Conservation (phyloP, 2,888 invertebrate species). For the Branchellion lobata region DNA sequence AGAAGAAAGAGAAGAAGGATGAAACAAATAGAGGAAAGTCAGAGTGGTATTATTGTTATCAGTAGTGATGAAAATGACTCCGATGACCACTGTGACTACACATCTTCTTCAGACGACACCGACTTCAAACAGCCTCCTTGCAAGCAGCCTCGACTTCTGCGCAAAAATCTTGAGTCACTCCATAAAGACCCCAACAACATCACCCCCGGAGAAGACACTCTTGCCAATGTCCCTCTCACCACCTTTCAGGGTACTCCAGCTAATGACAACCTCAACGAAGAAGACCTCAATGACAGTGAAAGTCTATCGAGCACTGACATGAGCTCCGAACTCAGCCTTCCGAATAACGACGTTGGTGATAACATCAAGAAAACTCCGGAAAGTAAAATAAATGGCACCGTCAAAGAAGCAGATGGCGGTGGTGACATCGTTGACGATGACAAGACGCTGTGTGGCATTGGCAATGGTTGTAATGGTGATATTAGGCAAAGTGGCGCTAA, state of each 20-base stretch:
- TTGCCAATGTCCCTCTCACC: no score
- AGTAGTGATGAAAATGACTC: slow-evolving; percentile 19
- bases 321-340: background rate
- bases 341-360: background rate
- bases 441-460: no score
- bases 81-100: background rate
- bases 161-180: background rate
- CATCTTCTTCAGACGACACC: background rate
- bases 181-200: background rate
- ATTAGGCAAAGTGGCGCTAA: no score
- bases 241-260: background rate
- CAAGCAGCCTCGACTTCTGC: background rate
- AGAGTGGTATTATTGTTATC: slow-evolving; percentile 8
- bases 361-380: no score
- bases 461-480: no score
- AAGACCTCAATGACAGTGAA: background rate
- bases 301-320: slow-evolving; percentile 8
- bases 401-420: no score
- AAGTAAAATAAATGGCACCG: no score
- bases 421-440: no score
- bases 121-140: slow-evolving; percentile 2
- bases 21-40: background rate
- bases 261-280: background rate
- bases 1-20: background rate
- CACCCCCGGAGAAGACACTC: no score